Conservation (phyloP, 30 jellyfish, hydroid and myxozoan genomes). For the Phacellophora camtschatica region DNA sequence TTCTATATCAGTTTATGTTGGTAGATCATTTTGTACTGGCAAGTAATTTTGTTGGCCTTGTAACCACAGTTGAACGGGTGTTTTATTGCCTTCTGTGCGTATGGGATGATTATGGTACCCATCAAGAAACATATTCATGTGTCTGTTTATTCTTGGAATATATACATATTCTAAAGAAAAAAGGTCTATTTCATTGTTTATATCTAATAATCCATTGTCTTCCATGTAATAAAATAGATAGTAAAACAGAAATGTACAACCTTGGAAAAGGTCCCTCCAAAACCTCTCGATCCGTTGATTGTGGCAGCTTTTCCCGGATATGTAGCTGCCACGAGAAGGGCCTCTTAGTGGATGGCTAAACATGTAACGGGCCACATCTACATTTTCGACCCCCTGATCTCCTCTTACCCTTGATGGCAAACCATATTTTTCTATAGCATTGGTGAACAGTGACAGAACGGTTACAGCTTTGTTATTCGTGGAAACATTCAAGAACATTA, state of each 20-base stretch:
- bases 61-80: conserved; percentile 35
- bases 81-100: conserved; percentile 2
- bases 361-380: conserved; percentile 40
- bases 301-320: conserved; percentile 54
- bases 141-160: conserved; percentile 4
- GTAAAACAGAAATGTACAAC: not conserved
- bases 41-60: not conserved
- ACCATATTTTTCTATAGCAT: not conserved
- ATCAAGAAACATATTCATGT: not conserved
- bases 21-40: not conserved
- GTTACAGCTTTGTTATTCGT: conserved; percentile 22
- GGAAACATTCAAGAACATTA: not conserved
- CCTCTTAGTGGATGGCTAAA: conserved; percentile 31
- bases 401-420: conserved; percentile 45
- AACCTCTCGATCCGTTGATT: conserved; percentile 41
- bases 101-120: conserved; percentile 37
- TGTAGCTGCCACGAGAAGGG: conserved; percentile 46
- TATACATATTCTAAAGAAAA: not conserved
- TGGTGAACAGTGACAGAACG: not conserved
- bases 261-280: conserved; percentile 27
- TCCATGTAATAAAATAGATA: conserved; percentile 8
- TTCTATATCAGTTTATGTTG: not conserved
- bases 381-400: conserved; percentile 46
- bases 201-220: not conserved
- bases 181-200: not conserved